Base-by-base conservation (phyloP, 2,797 vertebrate species). In the Cirrhinus mrigala region DNA sequence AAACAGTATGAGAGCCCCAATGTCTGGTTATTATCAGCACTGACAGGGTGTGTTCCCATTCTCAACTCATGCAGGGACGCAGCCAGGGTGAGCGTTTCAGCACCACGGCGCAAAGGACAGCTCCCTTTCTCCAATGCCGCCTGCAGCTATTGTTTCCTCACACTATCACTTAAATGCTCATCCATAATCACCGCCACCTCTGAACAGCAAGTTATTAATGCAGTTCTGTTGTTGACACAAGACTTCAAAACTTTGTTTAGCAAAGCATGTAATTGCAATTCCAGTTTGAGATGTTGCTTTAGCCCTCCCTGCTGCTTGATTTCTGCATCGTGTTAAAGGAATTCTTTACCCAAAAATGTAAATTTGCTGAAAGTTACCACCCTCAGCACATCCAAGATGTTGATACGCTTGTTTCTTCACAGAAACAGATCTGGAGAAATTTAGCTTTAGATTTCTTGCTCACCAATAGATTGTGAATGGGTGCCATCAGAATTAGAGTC, bases 181-280 rank as follows among this genome's bases (percentile, higher is more conserved):
- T 73, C 60, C 14, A 14, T 68, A 81, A 50, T 40, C 64, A 82
- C 33, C 1, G 10, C 33, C 46, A 56, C 44, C 50, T 81, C 52
- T 54, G 5, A 62, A 79, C 76, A 44, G 71, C 79, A 68, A 76
- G 81, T 87, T 85, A 86, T 83, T 84, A 71, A 18, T 50, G 73
- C 69, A 56, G 66, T 84, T 88, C 46, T 48, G 22, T 73, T 84
- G 78, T 86, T 87, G 79, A 86, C 80, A 68, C 22, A 60, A 71
- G 46, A 82, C 79, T 82, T 58, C 22, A 58, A 81, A 88, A 79
- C 60, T 79, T 56, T 73, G 77, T 87, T 77, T 81, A 79, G 73
- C 48, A 87, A 87, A 84, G 84, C 86, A 84, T 87, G 84, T 87
- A 87, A 88, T 90, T 85, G 75, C 52, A 79, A 64, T 54, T 88